Base-by-base conservation (phyloP, 2,888 invertebrate genomes). In the Hydriomena furcata region DNA sequence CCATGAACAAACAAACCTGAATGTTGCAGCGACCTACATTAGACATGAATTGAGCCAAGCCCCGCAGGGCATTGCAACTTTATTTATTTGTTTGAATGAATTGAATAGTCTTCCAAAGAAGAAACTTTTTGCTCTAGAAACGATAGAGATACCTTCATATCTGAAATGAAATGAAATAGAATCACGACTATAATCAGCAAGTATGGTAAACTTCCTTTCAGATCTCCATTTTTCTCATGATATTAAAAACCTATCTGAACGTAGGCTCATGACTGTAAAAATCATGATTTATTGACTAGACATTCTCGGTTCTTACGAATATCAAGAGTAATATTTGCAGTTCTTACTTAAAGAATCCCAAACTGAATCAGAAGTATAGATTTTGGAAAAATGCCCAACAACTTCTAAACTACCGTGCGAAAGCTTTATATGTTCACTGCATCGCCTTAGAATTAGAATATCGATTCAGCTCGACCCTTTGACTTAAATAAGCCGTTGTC, bases 391-490 rank as follows among this genome's bases (percentile, higher is more conserved):
- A 35, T 35, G 35, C 27, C 28, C 25, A 20, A 27, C 11, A 27
- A 11, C 7, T n/a, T 11, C 11, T 27, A 13, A 31, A 24, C 10
- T 17, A 31, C 11, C 30, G n/a, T 12, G 10, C 35, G 10, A 25
- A 27, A 28, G 24, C 11, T 35, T 10, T 20, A 35, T 30, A 25
- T n/a, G n/a, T n/a, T n/a, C 40, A 30, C 10, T 45, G 50, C 50
- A 21, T 31, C 11, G 37, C 7, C 36, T 13, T 38, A 38, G 31
- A 38, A 38, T 35, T 30, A 44, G 30, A 41, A 38, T 43, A 50
- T 45, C 35, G 51, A 45, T 51, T 45, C 12, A 11, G 34, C 35
- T 24, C 43, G 24, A 45, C 45, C 44, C 35, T 51, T 35, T 35
- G 24, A 10, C 24, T 42, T 23, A 50, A 50, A 38, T 38, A 44